Conservation (phyloP, 2,888 invertebrate species). For the Eupithecia inturbata region DNA sequence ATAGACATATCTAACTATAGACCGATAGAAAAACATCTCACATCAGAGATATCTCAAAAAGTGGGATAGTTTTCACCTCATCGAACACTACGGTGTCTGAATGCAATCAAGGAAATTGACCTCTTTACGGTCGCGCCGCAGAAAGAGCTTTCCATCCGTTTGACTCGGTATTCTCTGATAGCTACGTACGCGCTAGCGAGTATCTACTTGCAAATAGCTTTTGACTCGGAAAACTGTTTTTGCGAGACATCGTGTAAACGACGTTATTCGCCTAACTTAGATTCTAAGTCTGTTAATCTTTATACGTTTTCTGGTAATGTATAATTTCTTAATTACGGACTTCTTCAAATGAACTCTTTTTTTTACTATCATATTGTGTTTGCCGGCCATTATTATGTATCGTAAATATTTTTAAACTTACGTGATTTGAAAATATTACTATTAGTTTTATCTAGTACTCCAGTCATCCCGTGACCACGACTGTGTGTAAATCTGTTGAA, state of each 20-base stretch:
- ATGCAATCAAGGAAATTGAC: conserved; percentile 40
- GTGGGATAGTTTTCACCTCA: conserved; percentile 21
- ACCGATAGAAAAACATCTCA: not conserved
- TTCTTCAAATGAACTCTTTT: too few species aligned
- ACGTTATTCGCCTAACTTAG: not conserved
- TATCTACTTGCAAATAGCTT: conserved; percentile 8
- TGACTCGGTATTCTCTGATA: conserved; percentile 48
- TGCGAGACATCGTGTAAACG: not conserved
- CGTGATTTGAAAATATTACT: too few species aligned
- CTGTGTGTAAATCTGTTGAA: too few species aligned
- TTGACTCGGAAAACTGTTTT: not conserved
- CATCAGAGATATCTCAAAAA: conserved; percentile 20
- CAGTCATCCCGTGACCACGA: too few species aligned
- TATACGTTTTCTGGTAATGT: not conserved
- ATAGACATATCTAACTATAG: not conserved
- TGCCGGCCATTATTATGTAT: too few species aligned
- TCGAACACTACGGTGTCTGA: conserved; percentile 22
- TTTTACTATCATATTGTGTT: too few species aligned
- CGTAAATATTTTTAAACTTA: too few species aligned
- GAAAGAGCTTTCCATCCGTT: conserved; percentile 39
- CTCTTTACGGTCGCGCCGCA: conserved; percentile 36
- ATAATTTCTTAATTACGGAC: too few species aligned
- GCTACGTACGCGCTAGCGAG: conserved; percentile 18
- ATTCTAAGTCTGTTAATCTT: not conserved
- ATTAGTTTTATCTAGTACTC: too few species aligned